Percentiles rank a stretch among this genome's conserved stretches.
Evolutionary conservation across 2,113 vertebrate species (phyloP).

Genomic region (Pheucticus melanocephalus): DNA sequence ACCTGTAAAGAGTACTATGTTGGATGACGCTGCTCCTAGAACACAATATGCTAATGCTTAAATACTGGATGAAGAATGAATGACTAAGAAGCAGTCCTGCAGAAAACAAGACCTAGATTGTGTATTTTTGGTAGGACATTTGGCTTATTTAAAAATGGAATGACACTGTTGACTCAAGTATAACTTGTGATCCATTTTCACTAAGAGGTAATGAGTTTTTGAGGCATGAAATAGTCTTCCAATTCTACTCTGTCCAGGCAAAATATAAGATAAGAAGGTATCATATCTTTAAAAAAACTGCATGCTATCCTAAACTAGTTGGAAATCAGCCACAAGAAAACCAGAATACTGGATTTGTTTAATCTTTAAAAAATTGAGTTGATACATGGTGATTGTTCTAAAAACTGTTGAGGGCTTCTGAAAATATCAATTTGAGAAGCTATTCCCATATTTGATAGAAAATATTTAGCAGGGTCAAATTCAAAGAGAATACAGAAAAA

Average conservation of each 20-base stretch:
- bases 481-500: not conserved
- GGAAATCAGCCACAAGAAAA: not conserved
- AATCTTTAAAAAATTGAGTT: not conserved
- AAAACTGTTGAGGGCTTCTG: not conserved
- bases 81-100: not conserved
- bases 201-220: not conserved
- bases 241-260: not conserved
- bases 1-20: not conserved
- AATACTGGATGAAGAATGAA: not conserved
- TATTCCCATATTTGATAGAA: not conserved
- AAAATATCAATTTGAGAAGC: not conserved
- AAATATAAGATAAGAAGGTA: not conserved
- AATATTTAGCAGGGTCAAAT: not conserved
- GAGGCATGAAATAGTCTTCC: not conserved
- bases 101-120: not conserved
- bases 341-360: not conserved
- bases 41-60: not conserved
- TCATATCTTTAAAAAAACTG: not conserved
- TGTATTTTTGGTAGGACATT: not conserved
- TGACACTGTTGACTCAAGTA: not conserved
- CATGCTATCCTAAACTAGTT: not conserved
- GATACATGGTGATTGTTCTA: rapidly evolving
- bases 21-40: not conserved
- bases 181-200: not conserved
- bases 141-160: not conserved